Evolutionary conservation across 2,797 vertebrate species (phyloP).

Genomic region (Orestias chungarensis): DNA sequence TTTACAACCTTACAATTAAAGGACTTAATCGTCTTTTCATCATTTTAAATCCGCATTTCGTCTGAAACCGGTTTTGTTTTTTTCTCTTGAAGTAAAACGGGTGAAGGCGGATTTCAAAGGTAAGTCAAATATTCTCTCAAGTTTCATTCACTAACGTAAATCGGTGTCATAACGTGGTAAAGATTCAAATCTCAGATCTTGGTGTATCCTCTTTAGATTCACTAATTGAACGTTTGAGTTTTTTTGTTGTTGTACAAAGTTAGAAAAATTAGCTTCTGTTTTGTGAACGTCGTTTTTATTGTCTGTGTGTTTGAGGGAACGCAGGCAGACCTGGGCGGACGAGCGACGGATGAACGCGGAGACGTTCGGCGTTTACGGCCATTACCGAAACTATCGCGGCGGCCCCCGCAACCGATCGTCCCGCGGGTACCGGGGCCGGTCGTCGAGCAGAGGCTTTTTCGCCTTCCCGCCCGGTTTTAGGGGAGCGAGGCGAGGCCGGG

Average conservation of each 20-base stretch:
- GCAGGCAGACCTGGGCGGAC: conserved; percentile 95
- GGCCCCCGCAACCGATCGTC: too few species aligned
- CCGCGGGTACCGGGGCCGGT: conserved; percentile 89
- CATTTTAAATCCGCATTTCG: neutral
- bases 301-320: conserved; percentile 79
- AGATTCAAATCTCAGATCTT: neutral
- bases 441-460: conserved; percentile 81
- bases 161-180: neutral
- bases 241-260: neutral
- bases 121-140: conserved; percentile 36
- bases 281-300: neutral
- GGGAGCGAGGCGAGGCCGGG: conserved; percentile 89
- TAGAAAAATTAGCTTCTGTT: too few species aligned
- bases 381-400: conserved; percentile 88
- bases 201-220: neutral
- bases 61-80: conserved; percentile 22
- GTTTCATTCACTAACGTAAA: neutral
- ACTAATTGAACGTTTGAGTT: neutral
- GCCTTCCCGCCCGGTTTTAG: conserved; percentile 85
- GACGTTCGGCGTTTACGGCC: conserved; percentile 97
- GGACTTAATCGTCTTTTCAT: too few species aligned
- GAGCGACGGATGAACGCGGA: conserved; percentile 94
- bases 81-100: conserved; percentile 65
- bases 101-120: conserved; percentile 73
- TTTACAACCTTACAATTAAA: too few species aligned